phyloP scores from a whole-genome alignment of 2,888 invertebrate species.

The Melipona bicolor region DNA sequence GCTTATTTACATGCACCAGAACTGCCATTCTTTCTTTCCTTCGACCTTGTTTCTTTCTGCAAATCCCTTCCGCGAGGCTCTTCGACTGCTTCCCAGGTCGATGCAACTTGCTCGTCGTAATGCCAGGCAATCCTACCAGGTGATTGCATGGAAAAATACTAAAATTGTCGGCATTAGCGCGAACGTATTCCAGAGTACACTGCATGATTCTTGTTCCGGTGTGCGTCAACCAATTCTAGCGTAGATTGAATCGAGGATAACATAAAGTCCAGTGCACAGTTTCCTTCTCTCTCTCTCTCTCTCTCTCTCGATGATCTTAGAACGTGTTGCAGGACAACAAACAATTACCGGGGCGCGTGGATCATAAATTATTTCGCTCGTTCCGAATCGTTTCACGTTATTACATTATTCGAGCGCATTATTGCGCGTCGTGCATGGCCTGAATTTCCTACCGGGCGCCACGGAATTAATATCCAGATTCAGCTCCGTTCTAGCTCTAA shows the following conservation, averaged over 20 bases:
- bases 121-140: not conserved
- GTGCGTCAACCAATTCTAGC: not conserved
- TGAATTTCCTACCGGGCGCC: constrained; percentile 61
- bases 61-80: constrained; percentile 42
- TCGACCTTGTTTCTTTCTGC: constrained; percentile 36
- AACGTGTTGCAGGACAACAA: constrained; percentile 31
- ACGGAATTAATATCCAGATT: constrained; percentile 62
- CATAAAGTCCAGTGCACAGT: not conserved
- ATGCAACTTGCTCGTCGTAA: not conserved
- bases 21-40: constrained; percentile 16
- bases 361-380: constrained; percentile 61
- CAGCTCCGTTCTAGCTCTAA: constrained; percentile 49
- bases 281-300: not conserved
- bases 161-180: not conserved
- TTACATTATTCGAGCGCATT: constrained; percentile 65
- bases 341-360: constrained; percentile 48
- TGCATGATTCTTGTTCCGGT: not conserved
- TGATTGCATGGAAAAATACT: constrained; percentile 18
- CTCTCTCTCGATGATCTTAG: not conserved
- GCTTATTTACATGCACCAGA: constrained; percentile 43
- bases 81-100: not conserved
- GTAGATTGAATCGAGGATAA: not conserved
- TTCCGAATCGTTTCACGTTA: constrained; percentile 64
- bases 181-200: not conserved
- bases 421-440: constrained; percentile 56